Base-by-base conservation (phyloP, 2,113 vertebrate species). In the Tamias sibiricus region DNA sequence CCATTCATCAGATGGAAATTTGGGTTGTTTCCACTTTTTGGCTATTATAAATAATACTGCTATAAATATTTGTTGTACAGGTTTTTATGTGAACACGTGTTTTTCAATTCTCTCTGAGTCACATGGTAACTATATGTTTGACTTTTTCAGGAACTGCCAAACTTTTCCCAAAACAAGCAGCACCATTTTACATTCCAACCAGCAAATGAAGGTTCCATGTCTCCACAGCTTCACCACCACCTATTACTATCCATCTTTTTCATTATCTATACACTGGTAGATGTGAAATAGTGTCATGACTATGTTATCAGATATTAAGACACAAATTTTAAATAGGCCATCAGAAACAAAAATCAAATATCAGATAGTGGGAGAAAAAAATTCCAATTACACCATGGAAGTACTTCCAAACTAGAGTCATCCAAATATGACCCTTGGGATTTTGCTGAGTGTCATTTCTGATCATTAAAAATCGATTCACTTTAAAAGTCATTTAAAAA, bases 41-140 rank as follows among this genome's bases (percentile, higher is more conserved):
- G 24, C 59, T 62, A 28, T 62, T 62, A 26, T 62, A 62, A 62
- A 62, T 62, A 90, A 86, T 0, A 12, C 30, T 71, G 19, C 37
- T 40, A 1, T 75, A 22, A 62, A n/a, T 52, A 74, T 57, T 87
- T 30, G 1, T 32, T 49, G 24, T 40, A 7, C 11, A 54, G 7
- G 30, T 80, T 92, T 87, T 87, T 62, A 47, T 19, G 16, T 37
- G 77, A 89, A 47, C 24, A 1, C 10, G 42, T 3, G 14, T 66
- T 74, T 74, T 87, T 84, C 66, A 47, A 1, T 93, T 80, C 64
- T 93, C 92, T 86, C 37, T 91, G 72, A 90, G 72, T 88, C 77
- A 44, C 2, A 24, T 49, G 28, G 54, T 30, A 42, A 95, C 62
- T 62, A 85, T 62, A 52, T 10, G 32, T 72, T 88, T 80, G 59